A percentile compares a stretch with the other conserved stretches of the same genome.
Evolutionary conservation across 2,888 invertebrate genomes (phyloP).

Genomic region (Drosophila multiciliata): DNA sequence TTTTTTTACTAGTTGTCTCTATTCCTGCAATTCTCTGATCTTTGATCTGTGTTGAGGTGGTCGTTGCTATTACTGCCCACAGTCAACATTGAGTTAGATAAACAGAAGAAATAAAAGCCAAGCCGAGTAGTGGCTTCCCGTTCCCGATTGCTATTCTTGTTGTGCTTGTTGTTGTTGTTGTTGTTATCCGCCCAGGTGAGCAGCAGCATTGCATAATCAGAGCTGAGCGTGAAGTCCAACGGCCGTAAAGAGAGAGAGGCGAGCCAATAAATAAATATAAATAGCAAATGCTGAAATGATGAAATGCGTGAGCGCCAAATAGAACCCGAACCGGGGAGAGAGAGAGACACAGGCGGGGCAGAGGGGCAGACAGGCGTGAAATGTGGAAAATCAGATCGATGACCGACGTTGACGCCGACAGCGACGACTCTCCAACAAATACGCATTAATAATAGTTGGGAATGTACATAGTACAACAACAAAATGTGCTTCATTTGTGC

Average conservation of each 20-base stretch:
- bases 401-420: constrained; percentile 70
- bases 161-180: background rate
- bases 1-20: constrained; percentile 33
- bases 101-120: constrained; percentile 7
- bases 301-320: constrained; percentile 64
- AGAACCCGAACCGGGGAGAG: constrained; percentile 16
- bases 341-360: background rate
- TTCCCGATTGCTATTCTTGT: constrained; percentile 9
- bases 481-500: constrained; percentile 9
- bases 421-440: constrained; percentile 6
- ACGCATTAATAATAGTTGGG: constrained; percentile 53
- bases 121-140: constrained; percentile 30
- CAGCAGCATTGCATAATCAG: constrained; percentile 59
- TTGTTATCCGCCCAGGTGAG: constrained; percentile 50
- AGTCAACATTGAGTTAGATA: constrained; percentile 6
- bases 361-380: constrained; percentile 44
- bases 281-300: constrained; percentile 61
- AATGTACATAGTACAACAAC: constrained; percentile 13
- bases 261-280: constrained; percentile 67
- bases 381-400: constrained; percentile 79
- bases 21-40: constrained; percentile 34
- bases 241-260: constrained; percentile 17
- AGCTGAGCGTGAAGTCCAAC: constrained; percentile 20
- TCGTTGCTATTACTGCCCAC: constrained; percentile 36
- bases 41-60: constrained; percentile 39